These are phyloP conservation scores for Chloropsis hardwickii DNA, from an alignment of 2,113 vertebrate species.

Conservation along the genomic window DNA sequence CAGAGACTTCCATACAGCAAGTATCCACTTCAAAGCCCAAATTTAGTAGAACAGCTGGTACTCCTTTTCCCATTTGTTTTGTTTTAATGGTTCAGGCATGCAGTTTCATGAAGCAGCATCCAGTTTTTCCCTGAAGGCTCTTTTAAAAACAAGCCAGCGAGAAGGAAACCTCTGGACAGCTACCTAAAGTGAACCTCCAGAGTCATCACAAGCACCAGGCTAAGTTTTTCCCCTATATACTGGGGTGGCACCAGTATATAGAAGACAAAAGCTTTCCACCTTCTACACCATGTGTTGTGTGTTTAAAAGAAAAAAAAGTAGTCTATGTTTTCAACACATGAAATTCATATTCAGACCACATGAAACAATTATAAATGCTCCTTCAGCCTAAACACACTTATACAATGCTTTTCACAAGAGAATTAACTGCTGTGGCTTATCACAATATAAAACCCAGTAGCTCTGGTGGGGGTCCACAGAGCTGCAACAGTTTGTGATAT, in stretches of 20 bases:
- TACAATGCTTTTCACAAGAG: background rate
- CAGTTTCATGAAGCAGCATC: background rate
- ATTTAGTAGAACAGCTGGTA: background rate
- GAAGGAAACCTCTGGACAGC: background rate
- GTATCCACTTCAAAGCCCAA: background rate
- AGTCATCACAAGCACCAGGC: background rate
- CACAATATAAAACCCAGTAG: background rate
- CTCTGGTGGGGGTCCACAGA: background rate
- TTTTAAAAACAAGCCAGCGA: background rate
- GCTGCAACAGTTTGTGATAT: background rate
- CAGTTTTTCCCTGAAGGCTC: background rate
- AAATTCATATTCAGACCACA: slow-evolving; percentile 20
- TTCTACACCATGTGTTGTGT: background rate
- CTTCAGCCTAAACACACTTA: slow-evolving; percentile 20
- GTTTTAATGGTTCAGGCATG: background rate
- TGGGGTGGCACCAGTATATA: background rate
- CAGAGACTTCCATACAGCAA: background rate
- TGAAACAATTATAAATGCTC: background rate
- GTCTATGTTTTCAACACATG: background rate
- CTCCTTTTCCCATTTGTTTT: background rate
- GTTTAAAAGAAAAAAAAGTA: background rate
- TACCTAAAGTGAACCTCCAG: background rate
- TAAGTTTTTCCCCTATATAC: background rate
- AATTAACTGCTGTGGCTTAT: slow-evolving; percentile 19
- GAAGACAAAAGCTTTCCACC: background rate